phyloP scores from a whole-genome alignment of 2,888 invertebrate species.

The Lasius fuliginosus region DNA sequence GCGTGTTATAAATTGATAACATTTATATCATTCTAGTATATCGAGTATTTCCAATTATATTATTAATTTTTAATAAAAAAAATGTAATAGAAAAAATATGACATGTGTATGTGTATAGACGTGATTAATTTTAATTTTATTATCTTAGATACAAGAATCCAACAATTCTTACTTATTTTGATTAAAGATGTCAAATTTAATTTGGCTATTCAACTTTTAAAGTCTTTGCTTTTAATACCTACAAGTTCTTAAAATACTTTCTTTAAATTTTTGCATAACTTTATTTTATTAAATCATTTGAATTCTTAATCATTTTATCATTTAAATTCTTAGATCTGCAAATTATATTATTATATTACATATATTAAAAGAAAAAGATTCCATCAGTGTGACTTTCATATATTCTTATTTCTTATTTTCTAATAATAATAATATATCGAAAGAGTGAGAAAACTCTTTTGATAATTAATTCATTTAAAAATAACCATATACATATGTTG shows the following conservation, averaged over 20 bases:
- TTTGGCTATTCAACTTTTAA: not conserved
- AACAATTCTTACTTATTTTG: not conserved
- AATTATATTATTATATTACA: not conserved
- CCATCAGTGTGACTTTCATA: not conserved
- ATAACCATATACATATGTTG: not conserved
- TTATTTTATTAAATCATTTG: not conserved
- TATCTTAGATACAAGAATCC: not conserved
- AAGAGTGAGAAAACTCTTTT: not conserved
- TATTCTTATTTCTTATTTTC: not conserved
- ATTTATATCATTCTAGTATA: not conserved
- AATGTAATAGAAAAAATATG: not conserved
- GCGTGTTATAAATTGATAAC: not conserved
- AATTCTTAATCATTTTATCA: too few species aligned
- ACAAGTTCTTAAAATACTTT: not conserved
- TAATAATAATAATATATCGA: not conserved
- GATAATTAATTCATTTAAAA: not conserved
- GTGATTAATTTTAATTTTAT: conserved; percentile 6
- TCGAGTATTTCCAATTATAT: not conserved
- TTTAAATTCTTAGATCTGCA: not conserved
- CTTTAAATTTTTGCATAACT: not conserved
- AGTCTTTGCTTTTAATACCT: not conserved
- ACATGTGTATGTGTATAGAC: not conserved
- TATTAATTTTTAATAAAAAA: not conserved
- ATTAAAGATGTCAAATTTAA: not conserved
- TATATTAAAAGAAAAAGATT: not conserved